phyloP scores from a whole-genome alignment of 2,797 vertebrate genomes.

The Brachymystax lenok region DNA sequence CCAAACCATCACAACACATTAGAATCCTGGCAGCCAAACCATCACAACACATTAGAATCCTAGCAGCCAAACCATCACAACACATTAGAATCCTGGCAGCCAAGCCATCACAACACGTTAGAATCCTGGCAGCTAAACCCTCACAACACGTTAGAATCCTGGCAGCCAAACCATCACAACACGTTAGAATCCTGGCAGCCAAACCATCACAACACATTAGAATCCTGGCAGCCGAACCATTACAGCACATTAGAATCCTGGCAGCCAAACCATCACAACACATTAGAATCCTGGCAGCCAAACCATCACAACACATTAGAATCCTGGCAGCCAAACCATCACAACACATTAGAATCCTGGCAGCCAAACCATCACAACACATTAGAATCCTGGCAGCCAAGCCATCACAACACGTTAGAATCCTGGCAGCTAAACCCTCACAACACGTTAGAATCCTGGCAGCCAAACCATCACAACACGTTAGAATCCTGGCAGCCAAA shows the following conservation, averaged over 20 bases:
- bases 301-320: not conserved
- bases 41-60: no score
- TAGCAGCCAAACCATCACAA: no score
- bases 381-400: not conserved
- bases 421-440: not conserved
- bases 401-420: not conserved
- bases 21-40: no score
- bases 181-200: not conserved
- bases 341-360: not conserved
- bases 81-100: no score
- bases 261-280: not conserved
- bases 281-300: not conserved
- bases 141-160: not conserved
- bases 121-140: no score
- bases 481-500: not conserved
- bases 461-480: not conserved
- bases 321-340: not conserved
- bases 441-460: not conserved
- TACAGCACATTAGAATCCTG: not conserved
- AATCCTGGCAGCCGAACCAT: not conserved
- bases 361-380: not conserved
- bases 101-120: no score
- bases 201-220: not conserved
- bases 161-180: not conserved
- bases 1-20: no score